Evolutionary conservation across 2,113 vertebrate genomes (phyloP), one percentile per base, ranked within the genome.

Genomic region (Bucco capensis): DNA sequence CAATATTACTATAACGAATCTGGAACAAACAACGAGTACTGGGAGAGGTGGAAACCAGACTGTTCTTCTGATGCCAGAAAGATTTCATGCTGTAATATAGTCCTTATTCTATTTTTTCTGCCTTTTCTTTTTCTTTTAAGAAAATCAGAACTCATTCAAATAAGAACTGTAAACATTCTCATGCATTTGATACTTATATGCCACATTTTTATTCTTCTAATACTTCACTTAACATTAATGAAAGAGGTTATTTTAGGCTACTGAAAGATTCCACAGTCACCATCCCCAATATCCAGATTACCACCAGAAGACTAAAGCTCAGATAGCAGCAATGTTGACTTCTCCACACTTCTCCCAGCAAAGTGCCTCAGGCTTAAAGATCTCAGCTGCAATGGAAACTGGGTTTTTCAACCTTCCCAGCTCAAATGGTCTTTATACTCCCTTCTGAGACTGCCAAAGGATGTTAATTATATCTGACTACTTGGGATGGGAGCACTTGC

Each of bases 1-100:
- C 94, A 93, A 86, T 92, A 97, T 89, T 96, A 88, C 95, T 96
- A 76, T 90, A 93, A 92, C 92, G 18, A 94, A 96, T 96, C 74
- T 87, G 93, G 85, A 82, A 93, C 85, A 95, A 89, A 86, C 89
- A 92, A 69, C 35, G 82, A 79, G 54, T 40, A 33, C 61, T 60
- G 86, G 23, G 54, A 83, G 88, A 92, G 76, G 87, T 66, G 74
- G 65, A 74, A 86, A 82, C 83, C 50, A 83, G 57, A 19, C 75
- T 37, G 71, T 61, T 86, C 61, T 73, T 33, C 62, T 76, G 76
- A 5, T 57, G 93, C 69, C 92, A 93, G 37, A 75, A 84, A 90
- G 53, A 93, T 94, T 92, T 86, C 81, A 89, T 10, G 15, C 86
- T 90, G 16, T 28, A 67, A 62, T 23, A 66, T 46, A 69, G 8